Base-by-base conservation (phyloP, 1,140 invertebrate species). In the Brachionus koreanus region DNA sequence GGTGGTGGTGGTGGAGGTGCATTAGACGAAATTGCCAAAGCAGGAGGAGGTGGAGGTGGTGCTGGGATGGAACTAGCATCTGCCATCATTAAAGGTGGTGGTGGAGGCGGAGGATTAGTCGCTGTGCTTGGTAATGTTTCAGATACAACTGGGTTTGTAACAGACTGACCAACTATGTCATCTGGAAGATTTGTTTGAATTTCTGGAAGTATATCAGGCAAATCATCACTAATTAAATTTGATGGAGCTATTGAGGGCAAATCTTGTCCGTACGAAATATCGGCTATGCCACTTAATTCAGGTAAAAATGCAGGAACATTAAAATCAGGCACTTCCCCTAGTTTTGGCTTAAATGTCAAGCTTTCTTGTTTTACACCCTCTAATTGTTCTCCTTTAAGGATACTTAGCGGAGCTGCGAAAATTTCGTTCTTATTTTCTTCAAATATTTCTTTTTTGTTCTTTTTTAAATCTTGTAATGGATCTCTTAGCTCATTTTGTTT, bases 261-360 rank as follows among this genome's bases (percentile, higher is more conserved):
- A 37, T 79, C 76, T 29, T 79, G 49, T 16, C 35, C 76, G 13
- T 79, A 79, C 2, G 49, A 79, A 39, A 79, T 79, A 79, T 79
- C 76, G n/a, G 76, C 76, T 35, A 79, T 43, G 13, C 76, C 76
- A 29, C 49, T 65, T 25, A 79, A 37, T n/a, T 79, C 76, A 16
- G 76, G 76, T 33, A 79, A 61, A 61, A 79, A 79, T 9, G 76
- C 49, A 5, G 76, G 76, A 29, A 79, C 76, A 61, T 79, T 79
- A 61, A 79, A 79, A 43, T 79, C 76, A 39, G 76, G 76, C 5
- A 79, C 76, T 10, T 79, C 76, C 6, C 76, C 76, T 16, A 79
- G 37, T 43, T 79, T 79, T 42, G 76, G 76, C 35, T 79, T 79
- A 65, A 79, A 79, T 39, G 76, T 25, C 35, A 79, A 23, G 29